phyloP scores from a whole-genome alignment of 2,888 invertebrate species.

The Sminthurides aquaticus region DNA sequence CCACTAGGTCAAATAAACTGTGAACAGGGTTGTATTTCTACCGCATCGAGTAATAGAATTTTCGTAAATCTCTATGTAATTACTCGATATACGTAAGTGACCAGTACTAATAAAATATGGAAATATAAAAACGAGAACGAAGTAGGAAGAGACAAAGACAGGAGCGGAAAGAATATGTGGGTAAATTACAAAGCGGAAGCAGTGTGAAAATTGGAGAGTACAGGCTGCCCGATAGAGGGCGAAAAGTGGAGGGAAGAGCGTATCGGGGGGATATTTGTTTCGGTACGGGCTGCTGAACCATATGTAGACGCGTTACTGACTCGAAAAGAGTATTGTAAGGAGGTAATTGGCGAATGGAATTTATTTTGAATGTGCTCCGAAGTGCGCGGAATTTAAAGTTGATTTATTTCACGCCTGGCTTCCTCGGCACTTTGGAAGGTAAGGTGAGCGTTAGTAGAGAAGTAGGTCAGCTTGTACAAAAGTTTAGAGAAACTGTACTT shows the following conservation, averaged over 20 bases:
- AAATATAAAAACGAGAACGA: background rate
- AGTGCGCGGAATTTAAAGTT: slow-evolving; percentile 4
- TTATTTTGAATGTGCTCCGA: slow-evolving; percentile 1
- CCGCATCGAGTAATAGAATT: too few relatives aligned
- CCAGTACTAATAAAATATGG: too few relatives aligned
- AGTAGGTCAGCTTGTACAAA: too few relatives aligned
- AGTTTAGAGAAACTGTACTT: too few relatives aligned
- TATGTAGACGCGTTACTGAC: background rate
- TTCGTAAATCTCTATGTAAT: too few relatives aligned
- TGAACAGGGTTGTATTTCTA: too few relatives aligned
- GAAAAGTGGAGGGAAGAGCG: background rate
- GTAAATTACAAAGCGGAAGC: too few relatives aligned
- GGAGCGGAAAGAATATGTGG: too few relatives aligned
- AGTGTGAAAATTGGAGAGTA: background rate
- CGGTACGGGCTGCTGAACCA: background rate
- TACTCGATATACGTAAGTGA: too few relatives aligned
- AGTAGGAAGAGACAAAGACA: background rate
- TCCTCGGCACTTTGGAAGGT: background rate
- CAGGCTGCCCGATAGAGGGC: background rate
- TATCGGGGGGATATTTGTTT: background rate
- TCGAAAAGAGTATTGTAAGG: background rate
- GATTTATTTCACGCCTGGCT: background rate
- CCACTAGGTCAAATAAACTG: too few relatives aligned
- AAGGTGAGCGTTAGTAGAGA: background rate
- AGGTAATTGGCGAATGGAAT: slow-evolving; percentile 8